Conservation (phyloP, 2,888 invertebrate genomes). For the Nebria brevicollis region DNA sequence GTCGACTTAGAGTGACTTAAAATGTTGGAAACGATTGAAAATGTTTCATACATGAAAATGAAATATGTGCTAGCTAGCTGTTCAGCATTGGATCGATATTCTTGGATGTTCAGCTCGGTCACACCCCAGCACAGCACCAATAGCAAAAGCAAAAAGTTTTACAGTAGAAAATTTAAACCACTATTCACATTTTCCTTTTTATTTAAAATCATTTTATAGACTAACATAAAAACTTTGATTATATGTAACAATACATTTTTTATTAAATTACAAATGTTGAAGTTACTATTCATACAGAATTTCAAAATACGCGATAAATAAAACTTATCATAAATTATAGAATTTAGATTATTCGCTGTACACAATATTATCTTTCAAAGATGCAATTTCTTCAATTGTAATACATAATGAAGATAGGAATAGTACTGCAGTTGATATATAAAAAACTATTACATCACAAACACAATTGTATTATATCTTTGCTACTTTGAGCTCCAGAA, state of each 20-base stretch:
- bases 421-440: neutral
- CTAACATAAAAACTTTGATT: too few species aligned
- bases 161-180: neutral
- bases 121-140: slow-evolving; percentile 17
- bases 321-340: too few species aligned
- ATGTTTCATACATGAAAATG: neutral
- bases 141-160: neutral
- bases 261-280: too few species aligned
- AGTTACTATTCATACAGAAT: too few species aligned
- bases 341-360: too few species aligned
- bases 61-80: slow-evolving; percentile 5
- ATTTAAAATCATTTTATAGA: too few species aligned
- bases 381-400: neutral
- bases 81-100: slow-evolving; percentile 26
- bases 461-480: neutral
- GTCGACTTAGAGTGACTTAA: neutral
- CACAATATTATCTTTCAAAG: neutral
- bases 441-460: neutral
- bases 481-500: neutral
- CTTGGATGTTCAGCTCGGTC: slow-evolving; percentile 23
- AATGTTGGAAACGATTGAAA: neutral
- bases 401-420: neutral
- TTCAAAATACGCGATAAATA: too few species aligned
- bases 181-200: too few species aligned
- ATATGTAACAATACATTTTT: too few species aligned